Conservation (phyloP, 2,888 invertebrate species). For the Sialis fuliginosa region DNA sequence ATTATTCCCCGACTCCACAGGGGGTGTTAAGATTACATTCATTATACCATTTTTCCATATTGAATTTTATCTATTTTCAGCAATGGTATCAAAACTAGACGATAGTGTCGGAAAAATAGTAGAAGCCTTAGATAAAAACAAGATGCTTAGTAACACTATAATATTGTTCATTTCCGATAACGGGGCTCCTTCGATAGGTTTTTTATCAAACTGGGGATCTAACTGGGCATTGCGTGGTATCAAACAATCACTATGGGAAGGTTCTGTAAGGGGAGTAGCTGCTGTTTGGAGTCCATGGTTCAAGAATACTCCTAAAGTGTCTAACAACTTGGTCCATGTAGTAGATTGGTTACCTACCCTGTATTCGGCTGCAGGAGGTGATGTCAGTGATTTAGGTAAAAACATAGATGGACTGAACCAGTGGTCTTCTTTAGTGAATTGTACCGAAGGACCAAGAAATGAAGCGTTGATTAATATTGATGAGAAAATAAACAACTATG, state of each 20-base stretch:
- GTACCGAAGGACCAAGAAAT: constrained; percentile 32
- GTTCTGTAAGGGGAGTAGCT: constrained; percentile 69
- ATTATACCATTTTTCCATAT: no score
- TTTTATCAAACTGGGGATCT: constrained; percentile 56
- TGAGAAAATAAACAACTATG: constrained; percentile 30
- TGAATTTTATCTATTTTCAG: constrained; percentile 30
- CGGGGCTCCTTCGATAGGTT: constrained; percentile 61
- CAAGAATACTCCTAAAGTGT: constrained; percentile 37
- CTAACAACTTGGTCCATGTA: constrained; percentile 58
- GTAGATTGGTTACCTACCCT: constrained; percentile 84
- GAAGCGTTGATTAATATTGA: constrained; percentile 60
- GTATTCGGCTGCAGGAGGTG: constrained; percentile 42
- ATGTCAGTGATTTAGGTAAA: constrained; percentile 19
- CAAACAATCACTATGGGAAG: constrained; percentile 87
- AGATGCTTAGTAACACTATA: constrained; percentile 66
- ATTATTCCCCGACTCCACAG: no score
- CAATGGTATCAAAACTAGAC: constrained; percentile 79
- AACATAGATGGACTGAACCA: constrained; percentile 48
- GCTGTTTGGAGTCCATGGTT: constrained; percentile 62
- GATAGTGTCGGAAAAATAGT: constrained; percentile 70
- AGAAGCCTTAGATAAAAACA: constrained; percentile 43
- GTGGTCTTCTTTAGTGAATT: constrained; percentile 42
- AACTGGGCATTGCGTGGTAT: constrained; percentile 68
- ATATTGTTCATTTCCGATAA: constrained; percentile 82
- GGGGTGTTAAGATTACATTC: no score